Evolutionary conservation across 2,113 vertebrate species (phyloP), one percentile per base, ranked within the genome.

Genomic region (Leucosticte australis): DNA sequence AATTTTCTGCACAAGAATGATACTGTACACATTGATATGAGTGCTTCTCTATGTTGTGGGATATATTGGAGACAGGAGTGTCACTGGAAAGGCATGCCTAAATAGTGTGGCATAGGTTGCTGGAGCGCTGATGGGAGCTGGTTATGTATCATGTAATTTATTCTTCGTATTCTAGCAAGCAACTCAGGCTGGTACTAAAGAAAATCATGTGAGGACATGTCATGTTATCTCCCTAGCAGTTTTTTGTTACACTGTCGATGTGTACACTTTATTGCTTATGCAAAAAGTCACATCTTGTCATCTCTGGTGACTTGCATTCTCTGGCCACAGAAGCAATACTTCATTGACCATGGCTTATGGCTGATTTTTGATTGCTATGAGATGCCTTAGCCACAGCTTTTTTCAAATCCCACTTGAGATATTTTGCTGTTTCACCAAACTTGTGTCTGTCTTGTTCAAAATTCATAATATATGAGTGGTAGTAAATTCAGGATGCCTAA

Each of bases 1-100:
- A 97, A 94, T 95, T 94, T 95, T 92, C 92, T 94, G 60, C 71
- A 92, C 30, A 35, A 71, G 57, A 57, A 87, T 82, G 79, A 87
- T 83, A 88, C 41, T 83, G 52, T 88, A 83, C 64, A 59, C 59
- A 52, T 37, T 90, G 87, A 76, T 92, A 73, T 26, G 41, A 28
- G 31, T 33, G 15, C n/a, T 71, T 82, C 70, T 79, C 70, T 79
- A 47, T 15, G 21, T 55, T 82, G 35, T 73, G 50, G 92, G 74
- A 91, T 92, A 79, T 88, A 94, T 8, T 77, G 46, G 55, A 91
- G 59, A 73, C 30, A 75, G 68, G 74, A 59, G 15, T 81, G 91
- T 69, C 47, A 75, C 21, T 56, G 60, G 11, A 77, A 91, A 95
- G n/a, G 52, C 41, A 81, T 11, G 12, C 41, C 76, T 92, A 86